A percentile compares a stretch with the other conserved stretches of the same genome.
These are phyloP conservation scores for Syrphus vitripennis DNA, from an alignment of 2,888 invertebrate genomes.

Conservation along the genomic window DNA sequence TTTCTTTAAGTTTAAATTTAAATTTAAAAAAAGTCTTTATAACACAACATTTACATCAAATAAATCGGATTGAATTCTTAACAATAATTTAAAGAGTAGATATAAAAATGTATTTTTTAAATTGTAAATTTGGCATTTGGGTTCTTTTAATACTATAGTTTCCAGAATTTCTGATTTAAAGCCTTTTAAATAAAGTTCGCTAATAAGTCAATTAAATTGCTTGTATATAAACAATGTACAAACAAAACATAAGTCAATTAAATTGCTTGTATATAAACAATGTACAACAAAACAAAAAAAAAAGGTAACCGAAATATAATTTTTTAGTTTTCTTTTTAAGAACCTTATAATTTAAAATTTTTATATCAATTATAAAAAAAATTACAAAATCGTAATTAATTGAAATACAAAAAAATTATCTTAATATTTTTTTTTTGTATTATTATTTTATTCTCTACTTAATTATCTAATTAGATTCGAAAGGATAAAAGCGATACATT, in stretches of 20 bases:
- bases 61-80: not conserved
- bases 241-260: not conserved
- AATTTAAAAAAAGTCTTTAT: not conserved
- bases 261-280: not conserved
- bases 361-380: not conserved
- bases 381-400: not conserved
- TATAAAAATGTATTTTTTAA: not conserved
- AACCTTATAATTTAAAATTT: slow-evolving; percentile 32
- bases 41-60: not conserved
- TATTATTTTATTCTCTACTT: slow-evolving; percentile 23
- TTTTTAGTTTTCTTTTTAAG: not conserved
- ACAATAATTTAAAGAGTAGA: not conserved
- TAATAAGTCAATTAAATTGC: slow-evolving; percentile 1
- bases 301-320: not conserved
- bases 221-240: not conserved
- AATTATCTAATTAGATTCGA: slow-evolving; percentile 76
- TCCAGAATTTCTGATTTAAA: not conserved
- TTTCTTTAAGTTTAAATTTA: not conserved
- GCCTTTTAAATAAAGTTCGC: not conserved
- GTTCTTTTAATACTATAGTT: not conserved
- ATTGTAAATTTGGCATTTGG: slow-evolving; percentile 11
- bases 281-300: not conserved
- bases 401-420: not conserved
- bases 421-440: not conserved
- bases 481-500: slow-evolving; percentile 80